Conservation (phyloP, 2,888 invertebrate genomes). For the Apamea monoglypha region DNA sequence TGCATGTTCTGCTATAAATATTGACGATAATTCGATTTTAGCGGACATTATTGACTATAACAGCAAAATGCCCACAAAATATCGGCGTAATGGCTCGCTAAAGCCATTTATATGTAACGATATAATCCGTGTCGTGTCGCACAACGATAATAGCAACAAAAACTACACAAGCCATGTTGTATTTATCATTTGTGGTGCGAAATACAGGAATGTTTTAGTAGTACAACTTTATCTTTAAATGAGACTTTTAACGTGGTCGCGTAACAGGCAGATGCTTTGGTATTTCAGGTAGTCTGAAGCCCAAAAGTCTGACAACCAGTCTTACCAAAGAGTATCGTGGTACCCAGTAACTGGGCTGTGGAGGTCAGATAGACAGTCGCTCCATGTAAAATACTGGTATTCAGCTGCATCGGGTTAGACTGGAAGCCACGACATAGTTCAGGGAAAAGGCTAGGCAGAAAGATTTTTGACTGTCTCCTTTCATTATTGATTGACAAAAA, state of each 20-base stretch:
- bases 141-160: slow-evolving; percentile 63
- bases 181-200: slow-evolving; percentile 57
- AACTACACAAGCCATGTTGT: slow-evolving; percentile 56
- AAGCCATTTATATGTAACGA: slow-evolving; percentile 65
- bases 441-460: background rate
- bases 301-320: background rate
- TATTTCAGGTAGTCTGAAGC: background rate
- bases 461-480: background rate
- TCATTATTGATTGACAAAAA: background rate
- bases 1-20: slow-evolving; percentile 64
- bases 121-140: slow-evolving; percentile 68
- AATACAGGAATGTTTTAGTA: slow-evolving; percentile 38
- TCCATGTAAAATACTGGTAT: no score
- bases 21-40: slow-evolving; percentile 67
- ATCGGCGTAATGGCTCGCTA: slow-evolving; percentile 60
- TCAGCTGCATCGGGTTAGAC: background rate
- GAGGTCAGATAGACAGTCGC: background rate
- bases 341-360: background rate
- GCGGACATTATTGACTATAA: slow-evolving; percentile 63
- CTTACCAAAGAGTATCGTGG: background rate
- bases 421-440: background rate
- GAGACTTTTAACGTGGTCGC: background rate
- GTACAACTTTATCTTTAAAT: slow-evolving; percentile 27
- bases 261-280: background rate
- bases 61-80: slow-evolving; percentile 62